These are phyloP conservation scores for Centropus bengalensis DNA, from an alignment of 2,113 vertebrate species.

Conservation along the genomic window DNA sequence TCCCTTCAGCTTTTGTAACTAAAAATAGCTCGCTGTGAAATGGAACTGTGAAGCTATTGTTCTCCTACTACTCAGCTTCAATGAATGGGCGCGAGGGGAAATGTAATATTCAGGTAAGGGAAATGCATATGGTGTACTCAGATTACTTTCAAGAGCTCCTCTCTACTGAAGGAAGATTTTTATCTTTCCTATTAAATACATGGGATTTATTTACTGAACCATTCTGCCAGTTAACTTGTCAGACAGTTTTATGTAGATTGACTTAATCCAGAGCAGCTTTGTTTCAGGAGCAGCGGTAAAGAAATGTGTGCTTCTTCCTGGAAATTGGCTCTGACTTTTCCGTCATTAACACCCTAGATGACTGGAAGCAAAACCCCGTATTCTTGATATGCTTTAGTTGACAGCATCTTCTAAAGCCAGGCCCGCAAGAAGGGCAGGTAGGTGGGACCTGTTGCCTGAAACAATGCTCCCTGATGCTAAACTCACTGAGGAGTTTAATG, in stretches of 20 bases:
- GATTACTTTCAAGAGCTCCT: not conserved
- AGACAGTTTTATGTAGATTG: not conserved
- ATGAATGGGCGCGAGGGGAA: not conserved
- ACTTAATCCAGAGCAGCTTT: not conserved
- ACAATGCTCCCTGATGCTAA: not conserved
- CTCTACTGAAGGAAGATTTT: not conserved
- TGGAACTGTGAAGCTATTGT: not conserved
- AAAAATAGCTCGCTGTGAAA: not conserved
- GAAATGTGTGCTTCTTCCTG: not conserved
- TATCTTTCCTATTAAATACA: not conserved
- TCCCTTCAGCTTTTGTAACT: not conserved
- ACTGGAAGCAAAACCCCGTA: accelerated
- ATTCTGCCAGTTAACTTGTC: not conserved
- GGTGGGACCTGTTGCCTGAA: not conserved
- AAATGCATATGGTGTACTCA: not conserved
- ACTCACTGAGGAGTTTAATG: not conserved
- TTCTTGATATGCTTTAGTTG: not conserved
- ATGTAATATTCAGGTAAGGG: not conserved
- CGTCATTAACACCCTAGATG: not conserved
- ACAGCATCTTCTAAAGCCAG: not conserved
- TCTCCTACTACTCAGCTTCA: not conserved
- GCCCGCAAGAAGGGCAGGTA: not conserved
- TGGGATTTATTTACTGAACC: not conserved
- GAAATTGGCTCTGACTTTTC: not conserved
- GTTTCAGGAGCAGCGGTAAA: not conserved